These are phyloP conservation scores for Entomyzon cyanotis DNA, from an alignment of 2,113 vertebrate genomes.

Conservation along the genomic window DNA sequence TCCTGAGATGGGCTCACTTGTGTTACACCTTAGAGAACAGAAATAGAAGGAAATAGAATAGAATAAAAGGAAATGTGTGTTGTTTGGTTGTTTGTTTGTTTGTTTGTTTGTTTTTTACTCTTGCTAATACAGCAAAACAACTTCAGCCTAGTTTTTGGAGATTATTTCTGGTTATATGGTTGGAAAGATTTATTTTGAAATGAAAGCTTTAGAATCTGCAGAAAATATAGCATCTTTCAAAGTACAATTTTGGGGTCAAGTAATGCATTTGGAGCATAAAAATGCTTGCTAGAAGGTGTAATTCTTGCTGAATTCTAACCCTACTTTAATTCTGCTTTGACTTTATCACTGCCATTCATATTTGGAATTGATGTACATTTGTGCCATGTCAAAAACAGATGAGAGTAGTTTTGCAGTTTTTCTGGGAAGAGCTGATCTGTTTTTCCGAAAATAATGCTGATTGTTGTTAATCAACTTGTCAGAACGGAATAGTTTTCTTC, in stretches of 20 bases:
- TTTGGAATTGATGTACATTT: not conserved
- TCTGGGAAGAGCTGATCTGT: slow-evolving; percentile 29
- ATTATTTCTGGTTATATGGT: not conserved
- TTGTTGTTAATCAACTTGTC: slow-evolving; percentile 64
- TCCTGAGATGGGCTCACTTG: not conserved
- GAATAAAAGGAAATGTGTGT: not conserved
- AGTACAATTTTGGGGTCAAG: not conserved
- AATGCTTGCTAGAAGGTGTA: not conserved
- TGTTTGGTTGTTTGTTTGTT: not conserved
- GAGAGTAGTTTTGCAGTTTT: slow-evolving; percentile 22
- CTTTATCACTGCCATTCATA: slow-evolving; percentile 19
- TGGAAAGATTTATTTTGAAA: slow-evolving; percentile 35
- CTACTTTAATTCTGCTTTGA: not conserved
- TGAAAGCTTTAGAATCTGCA: not conserved
- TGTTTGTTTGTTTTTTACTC: not conserved
- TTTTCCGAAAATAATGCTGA: slow-evolving; percentile 60
- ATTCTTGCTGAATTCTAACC: not conserved
- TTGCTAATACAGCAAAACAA: not conserved
- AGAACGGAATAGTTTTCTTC: slow-evolving; percentile 39
- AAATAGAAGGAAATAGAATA: not conserved
- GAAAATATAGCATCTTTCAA: slow-evolving; percentile 3
- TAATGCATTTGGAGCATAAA: not conserved
- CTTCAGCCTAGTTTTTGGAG: not conserved
- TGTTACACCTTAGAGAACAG: not conserved
- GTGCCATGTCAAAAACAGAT: slow-evolving; percentile 16